These are phyloP conservation scores for Zoanthus sociatus DNA, from an alignment of 92 coral and sea anemone genomes.

Conservation along the genomic window DNA sequence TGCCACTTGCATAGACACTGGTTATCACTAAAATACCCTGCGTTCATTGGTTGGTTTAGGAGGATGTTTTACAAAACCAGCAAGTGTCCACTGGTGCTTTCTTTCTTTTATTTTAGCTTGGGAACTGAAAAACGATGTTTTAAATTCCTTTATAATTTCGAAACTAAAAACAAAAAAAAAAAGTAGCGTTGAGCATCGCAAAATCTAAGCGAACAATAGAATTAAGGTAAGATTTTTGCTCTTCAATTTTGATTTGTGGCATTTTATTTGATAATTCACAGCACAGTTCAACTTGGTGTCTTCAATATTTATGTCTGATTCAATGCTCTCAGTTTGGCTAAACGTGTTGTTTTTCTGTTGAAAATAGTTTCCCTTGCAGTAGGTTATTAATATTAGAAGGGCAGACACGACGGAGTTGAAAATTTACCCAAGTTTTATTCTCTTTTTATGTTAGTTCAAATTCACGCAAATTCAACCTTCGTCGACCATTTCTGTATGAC, in stretches of 20 bases:
- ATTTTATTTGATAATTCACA: background rate
- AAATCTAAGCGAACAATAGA: constrained; percentile 5
- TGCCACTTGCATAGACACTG: constrained; percentile 28
- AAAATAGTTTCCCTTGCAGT: no score
- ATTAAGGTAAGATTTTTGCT: constrained; percentile 14
- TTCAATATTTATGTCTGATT: constrained; percentile 1
- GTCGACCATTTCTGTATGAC: no score
- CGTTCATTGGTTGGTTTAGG: background rate
- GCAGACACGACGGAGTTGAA: no score
- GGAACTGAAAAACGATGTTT: constrained; percentile 39
- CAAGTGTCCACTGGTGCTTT: constrained; percentile 29
- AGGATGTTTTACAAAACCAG: constrained; percentile 28
- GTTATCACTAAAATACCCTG: background rate
- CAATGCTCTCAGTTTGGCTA: background rate
- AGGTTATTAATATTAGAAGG: no score
- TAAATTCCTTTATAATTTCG: constrained; percentile 39
- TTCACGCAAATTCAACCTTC: no score
- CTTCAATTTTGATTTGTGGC: background rate
- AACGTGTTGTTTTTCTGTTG: no score
- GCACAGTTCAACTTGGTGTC: background rate
- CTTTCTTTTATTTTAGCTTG: constrained; percentile 2
- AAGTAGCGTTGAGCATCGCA: constrained; percentile 1
- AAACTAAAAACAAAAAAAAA: constrained; percentile 20
- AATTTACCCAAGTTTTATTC: no score
- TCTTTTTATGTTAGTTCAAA: no score